These are phyloP conservation scores for Elgaria multicarinata DNA, from an alignment of 2,113 vertebrate species.

Conservation along the genomic window DNA sequence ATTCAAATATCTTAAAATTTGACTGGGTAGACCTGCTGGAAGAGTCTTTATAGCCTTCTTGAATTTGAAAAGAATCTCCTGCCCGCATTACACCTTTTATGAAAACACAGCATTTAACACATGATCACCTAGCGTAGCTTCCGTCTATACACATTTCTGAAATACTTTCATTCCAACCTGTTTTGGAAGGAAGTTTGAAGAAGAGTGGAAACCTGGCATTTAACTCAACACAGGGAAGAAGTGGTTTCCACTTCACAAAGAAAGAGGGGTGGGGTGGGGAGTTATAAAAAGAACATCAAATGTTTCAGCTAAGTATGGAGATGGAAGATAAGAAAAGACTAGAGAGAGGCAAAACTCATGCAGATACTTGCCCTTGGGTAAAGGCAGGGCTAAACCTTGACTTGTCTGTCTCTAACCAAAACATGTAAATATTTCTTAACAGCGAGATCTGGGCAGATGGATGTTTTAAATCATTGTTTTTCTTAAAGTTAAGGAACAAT, in stretches of 20 bases:
- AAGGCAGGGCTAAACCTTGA: not conserved
- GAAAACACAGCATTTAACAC: constrained; percentile 31
- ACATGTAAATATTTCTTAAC: constrained; percentile 25
- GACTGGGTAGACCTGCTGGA: no score
- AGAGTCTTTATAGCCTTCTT: no score
- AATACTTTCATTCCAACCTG: constrained; percentile 29
- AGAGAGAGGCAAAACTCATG: not conserved
- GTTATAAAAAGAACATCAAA: constrained; percentile 46
- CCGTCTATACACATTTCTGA: constrained; percentile 49
- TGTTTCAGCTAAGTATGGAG: constrained; percentile 1
- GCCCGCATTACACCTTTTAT: constrained; percentile 46
- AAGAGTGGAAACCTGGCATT: constrained; percentile 66
- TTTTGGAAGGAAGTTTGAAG: constrained; percentile 52
- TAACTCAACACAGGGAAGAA: constrained; percentile 56
- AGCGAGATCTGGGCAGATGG: constrained; percentile 7
- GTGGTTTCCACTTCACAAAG: constrained; percentile 55
- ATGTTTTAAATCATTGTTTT: constrained; percentile 30
- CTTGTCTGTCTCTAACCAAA: not conserved
- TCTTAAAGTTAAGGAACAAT: not conserved
- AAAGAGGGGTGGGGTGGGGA: not conserved
- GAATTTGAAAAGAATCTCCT: no score
- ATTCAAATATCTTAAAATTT: no score
- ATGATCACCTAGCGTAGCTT: constrained; percentile 56
- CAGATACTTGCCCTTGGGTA: constrained; percentile 1
- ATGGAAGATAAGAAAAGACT: constrained; percentile 46